Conservation (phyloP, 2,888 invertebrate species). For the Pterobdella sp. region DNA sequence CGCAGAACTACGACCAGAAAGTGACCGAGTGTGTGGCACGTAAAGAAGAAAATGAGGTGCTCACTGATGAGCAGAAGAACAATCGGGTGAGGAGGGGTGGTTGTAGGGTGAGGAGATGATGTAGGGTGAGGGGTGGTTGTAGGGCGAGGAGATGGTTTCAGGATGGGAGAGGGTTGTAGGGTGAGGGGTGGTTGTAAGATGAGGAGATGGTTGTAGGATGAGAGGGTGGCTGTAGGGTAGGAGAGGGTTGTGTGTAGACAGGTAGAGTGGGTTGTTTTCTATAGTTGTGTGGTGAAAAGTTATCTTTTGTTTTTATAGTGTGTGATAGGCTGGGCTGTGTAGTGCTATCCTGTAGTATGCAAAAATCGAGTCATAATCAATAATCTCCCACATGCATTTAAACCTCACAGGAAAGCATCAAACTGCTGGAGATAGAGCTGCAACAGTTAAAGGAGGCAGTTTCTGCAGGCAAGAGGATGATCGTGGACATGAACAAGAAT, state of each 20-base stretch:
- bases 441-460: slow-evolving; percentile 20
- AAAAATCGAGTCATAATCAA: neutral
- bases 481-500: slow-evolving; percentile 11
- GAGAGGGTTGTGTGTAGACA: too few relatives aligned
- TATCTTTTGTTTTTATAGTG: too few relatives aligned
- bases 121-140: neutral
- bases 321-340: too few relatives aligned
- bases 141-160: neutral
- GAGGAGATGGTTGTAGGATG: too few relatives aligned
- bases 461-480: neutral
- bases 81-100: slow-evolving; percentile 61
- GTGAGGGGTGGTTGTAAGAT: neutral
- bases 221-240: too few relatives aligned
- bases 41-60: slow-evolving; percentile 83
- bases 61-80: slow-evolving; percentile 79
- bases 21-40: slow-evolving; percentile 92
- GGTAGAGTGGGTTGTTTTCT: too few relatives aligned
- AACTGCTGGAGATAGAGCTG: slow-evolving; percentile 21
- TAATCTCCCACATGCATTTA: neutral
- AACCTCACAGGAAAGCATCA: neutral
- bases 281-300: too few relatives aligned
- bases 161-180: neutral
- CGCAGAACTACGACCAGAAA: slow-evolving; percentile 98
- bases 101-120: neutral
- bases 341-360: too few relatives aligned